Conservation (phyloP, 2,888 invertebrate genomes). For the Magallana nippona region DNA sequence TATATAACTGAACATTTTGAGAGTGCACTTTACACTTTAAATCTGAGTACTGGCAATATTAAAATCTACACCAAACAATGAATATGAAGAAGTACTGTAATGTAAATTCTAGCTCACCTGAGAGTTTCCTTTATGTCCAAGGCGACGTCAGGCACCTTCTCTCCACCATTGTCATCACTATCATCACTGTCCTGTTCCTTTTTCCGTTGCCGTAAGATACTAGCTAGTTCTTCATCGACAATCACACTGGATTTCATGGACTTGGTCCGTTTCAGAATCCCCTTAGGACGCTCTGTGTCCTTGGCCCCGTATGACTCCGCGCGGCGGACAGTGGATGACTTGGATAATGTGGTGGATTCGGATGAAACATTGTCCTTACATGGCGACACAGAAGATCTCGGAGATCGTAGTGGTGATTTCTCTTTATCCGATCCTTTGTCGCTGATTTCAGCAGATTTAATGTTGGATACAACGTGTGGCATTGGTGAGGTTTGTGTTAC, state of each 20-base stretch:
- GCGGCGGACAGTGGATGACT: slow-evolving; percentile 45
- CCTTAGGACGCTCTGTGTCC: slow-evolving; percentile 59
- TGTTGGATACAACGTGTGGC: slow-evolving; percentile 7
- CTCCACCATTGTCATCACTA: slow-evolving; percentile 52
- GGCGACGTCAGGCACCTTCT: slow-evolving; percentile 52
- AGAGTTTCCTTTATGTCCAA: slow-evolving; percentile 65
- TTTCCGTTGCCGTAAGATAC: slow-evolving; percentile 64
- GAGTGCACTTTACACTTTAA: too few relatives aligned
- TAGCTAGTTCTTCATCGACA: slow-evolving; percentile 69
- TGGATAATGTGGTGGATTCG: neutral
- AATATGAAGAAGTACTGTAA: too few relatives aligned
- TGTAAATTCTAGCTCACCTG: slow-evolving; percentile 54
- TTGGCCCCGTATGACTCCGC: slow-evolving; percentile 55
- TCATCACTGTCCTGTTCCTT: slow-evolving; percentile 59
- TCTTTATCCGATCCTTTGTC: slow-evolving; percentile 38
- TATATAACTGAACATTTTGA: too few relatives aligned
- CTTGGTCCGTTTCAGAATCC: slow-evolving; percentile 70
- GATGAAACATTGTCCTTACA: slow-evolving; percentile 25
- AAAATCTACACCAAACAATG: too few relatives aligned
- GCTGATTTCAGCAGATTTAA: slow-evolving; percentile 16
- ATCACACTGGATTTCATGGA: slow-evolving; percentile 64
- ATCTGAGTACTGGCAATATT: too few relatives aligned
- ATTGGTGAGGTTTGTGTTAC: neutral
- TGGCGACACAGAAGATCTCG: slow-evolving; percentile 31
- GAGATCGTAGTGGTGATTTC: slow-evolving; percentile 20